Evolutionary conservation across 2,797 vertebrate genomes (phyloP).

Genomic region (Crocidura indochinensis): DNA sequence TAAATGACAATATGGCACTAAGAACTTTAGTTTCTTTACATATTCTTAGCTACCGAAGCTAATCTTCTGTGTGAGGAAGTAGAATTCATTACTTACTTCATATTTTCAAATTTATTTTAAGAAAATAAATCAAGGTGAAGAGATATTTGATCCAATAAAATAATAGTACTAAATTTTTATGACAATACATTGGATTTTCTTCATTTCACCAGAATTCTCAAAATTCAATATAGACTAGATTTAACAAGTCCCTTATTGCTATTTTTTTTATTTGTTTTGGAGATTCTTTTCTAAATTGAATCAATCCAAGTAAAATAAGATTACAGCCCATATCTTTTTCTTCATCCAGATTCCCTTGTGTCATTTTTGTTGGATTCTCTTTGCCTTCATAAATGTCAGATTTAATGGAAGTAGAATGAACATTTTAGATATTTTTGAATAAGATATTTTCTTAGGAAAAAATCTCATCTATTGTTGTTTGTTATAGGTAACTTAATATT

Average conservation of each 20-base stretch:
- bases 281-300: not conserved
- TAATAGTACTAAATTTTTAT: not conserved
- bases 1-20: not conserved
- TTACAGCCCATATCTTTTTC: not conserved
- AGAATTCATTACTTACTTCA: not conserved
- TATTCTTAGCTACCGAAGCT: not conserved
- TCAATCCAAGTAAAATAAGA: constrained; percentile 19
- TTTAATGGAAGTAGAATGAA: not conserved
- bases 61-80: not conserved
- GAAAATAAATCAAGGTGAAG: not conserved
- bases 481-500: not conserved
- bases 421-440: not conserved
- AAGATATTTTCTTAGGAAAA: not conserved
- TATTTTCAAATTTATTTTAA: not conserved
- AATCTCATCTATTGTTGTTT: constrained; percentile 16
- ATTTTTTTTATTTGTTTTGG: not conserved
- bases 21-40: not conserved
- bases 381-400: not conserved
- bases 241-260: not conserved
- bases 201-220: not conserved
- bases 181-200: not conserved
- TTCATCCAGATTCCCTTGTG: not conserved
- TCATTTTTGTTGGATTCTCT: not conserved
- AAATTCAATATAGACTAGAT: not conserved
- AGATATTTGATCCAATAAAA: not conserved